Base-by-base conservation (phyloP, 2,797 vertebrate genomes). In the Furcifer pardalis region DNA sequence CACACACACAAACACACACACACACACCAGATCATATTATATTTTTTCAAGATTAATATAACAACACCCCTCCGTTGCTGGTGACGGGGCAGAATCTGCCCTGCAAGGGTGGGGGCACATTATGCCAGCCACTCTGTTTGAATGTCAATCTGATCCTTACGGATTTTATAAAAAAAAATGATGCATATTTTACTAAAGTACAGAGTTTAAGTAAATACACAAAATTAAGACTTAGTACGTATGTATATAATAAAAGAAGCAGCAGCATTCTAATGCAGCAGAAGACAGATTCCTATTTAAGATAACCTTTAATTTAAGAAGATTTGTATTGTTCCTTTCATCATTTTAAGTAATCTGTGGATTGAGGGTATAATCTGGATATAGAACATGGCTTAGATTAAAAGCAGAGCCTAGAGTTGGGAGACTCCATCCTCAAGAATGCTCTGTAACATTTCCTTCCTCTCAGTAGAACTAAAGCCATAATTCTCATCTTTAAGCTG, bases 171-270 rank as follows among this genome's bases (percentile, higher is more conserved):
- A 32, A 92, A n/a, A n/a, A n/a, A 95, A 95, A 94, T 92, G 89
- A 93, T 94, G 91, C 96, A 93, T 96, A 96, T 96, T 96, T 97
- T 96, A 96, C 95, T 96, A 96, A 95, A 94, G 83, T 94, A 94
- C 94, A 95, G 95, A 96, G 95, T 96, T 96, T 96, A 96, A 95
- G 91, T 92, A 94, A 95, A 94, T 95, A 95, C 86, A 59, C 94
- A 96, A 93, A 95, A 95, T 93, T 95, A 96, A 96, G 95, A 94
- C 93, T 94, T 94, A 95, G 95, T 94, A 93, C 91, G 85, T 96
- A 95, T 97, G 96, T 96, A 96, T 95, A 96, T 96, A 96, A 94
- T 95, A 90, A 95, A 95, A 93, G 92, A 94, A 94, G 92, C 94
- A 95, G 92, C 94, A 95, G 91, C 95, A 94, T 95, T 95, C 92